Evolutionary conservation across 2,797 vertebrate species (phyloP), one percentile per base, ranked within the genome.

Genomic region (Antrozous pallidus): DNA sequence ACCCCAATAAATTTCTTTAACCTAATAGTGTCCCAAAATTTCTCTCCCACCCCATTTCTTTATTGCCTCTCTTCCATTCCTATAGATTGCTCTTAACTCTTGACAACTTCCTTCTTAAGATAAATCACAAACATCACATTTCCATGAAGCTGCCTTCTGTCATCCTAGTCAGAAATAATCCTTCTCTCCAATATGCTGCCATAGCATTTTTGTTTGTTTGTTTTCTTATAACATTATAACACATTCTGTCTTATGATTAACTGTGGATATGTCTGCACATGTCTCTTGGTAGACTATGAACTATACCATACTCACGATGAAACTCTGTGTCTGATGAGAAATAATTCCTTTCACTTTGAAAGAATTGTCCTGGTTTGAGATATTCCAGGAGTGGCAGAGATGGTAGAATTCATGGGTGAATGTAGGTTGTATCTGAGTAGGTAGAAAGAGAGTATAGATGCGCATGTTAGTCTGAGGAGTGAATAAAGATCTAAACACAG

Each of bases 1-100:
- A 80, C 45, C 61, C 22, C 33, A 78, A 6, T 89, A 47, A 71
- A 61, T 90, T 92, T 86, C 74, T 82, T 88, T 90, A 88, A 74
- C n/a, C 63, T 54, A 63, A 65, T 58, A 71, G 22, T 85, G 31
- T 86, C n/a, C 3, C 8, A 45, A 12, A 88, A 28, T 70, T n/a
- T 28, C 28, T 8, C 33, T 54, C 13, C 26, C 2, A 45, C 47
- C 22, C 24, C 10, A 58, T 49, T 73, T 22, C 22, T 91, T 73
- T 28, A 70, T 42, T 82, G 45, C 47, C 28, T 11, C 38, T 78
- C 31, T 79, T 56, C 10, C 17, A 5, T 17, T 83, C 86, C 45
- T 80, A 61, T 61, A 40, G 56, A 18, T 33, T 31, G 33, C 42
- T 85, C 40, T 71, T 47, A 85, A 67, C 40, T 88, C 69, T 40